These are phyloP conservation scores for Danaus melanippus DNA, from an alignment of 1,140 invertebrate genomes.

Conservation along the genomic window DNA sequence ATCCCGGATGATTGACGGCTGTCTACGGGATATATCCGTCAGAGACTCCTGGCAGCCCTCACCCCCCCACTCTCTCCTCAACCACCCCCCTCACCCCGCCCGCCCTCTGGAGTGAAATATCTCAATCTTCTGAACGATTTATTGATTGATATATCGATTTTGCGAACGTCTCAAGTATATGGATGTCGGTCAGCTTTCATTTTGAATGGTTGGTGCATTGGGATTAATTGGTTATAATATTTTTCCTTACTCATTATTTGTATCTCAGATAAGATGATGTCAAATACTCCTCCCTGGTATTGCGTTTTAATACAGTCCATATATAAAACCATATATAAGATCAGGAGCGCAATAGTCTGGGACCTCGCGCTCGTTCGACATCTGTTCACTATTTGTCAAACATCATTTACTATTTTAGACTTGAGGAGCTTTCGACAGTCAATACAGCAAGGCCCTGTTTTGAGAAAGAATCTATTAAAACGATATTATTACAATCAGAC, in stretches of 20 bases:
- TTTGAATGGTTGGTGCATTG: constrained; percentile 24
- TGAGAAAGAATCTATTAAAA: too few relatives aligned
- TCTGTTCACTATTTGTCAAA: constrained; percentile 67
- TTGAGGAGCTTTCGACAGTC: constrained; percentile 37
- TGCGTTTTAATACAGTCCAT: constrained; percentile 1
- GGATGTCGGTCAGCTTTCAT: constrained; percentile 27
- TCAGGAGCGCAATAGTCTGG: constrained; percentile 25
- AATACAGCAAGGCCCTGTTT: constrained; percentile 16
- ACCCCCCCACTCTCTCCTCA: constrained; percentile 28
- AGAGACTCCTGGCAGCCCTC: constrained; percentile 27
- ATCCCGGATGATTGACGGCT: constrained; percentile 65
- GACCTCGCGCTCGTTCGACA: constrained; percentile 40
- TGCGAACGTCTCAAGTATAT: constrained; percentile 26
- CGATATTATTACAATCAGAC: too few relatives aligned
- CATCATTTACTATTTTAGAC: constrained; percentile 65
- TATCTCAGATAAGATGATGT: constrained; percentile 3
- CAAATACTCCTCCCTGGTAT: constrained; percentile 8
- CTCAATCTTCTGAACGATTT: constrained; percentile 64
- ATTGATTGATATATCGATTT: constrained; percentile 66
- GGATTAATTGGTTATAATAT: constrained; percentile 11
- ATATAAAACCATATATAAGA: too few relatives aligned
- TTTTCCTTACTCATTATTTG: background rate
- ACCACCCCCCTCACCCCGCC: constrained; percentile 15
- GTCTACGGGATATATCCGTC: constrained; percentile 67
- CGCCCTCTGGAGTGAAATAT: constrained; percentile 45